These are phyloP conservation scores for Leptopilina drosophilae DNA, from an alignment of 2,888 invertebrate genomes.

Conservation along the genomic window DNA sequence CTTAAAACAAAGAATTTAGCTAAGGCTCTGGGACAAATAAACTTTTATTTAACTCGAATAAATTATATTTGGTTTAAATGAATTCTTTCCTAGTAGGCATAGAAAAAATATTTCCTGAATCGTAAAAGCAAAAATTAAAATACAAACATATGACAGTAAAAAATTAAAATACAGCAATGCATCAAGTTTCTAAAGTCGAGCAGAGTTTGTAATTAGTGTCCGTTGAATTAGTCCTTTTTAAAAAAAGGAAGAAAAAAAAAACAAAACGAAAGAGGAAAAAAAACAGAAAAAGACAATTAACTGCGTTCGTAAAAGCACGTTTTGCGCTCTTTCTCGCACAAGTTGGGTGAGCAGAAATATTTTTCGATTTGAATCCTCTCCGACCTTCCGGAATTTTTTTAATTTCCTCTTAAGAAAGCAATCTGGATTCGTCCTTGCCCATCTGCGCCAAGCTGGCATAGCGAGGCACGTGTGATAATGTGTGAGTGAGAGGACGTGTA, in stretches of 20 bases:
- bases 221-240: neutral
- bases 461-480: constrained; percentile 20
- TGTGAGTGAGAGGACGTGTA: constrained; percentile 27
- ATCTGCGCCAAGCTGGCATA: constrained; percentile 28
- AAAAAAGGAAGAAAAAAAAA: neutral
- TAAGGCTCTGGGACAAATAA: too few species aligned
- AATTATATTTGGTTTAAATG: too few species aligned
- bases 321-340: neutral
- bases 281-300: constrained; percentile 3
- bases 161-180: neutral
- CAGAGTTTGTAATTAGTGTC: neutral
- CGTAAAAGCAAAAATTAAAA: too few species aligned
- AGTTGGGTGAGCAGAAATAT: constrained; percentile 19
- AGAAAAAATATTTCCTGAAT: too few species aligned
- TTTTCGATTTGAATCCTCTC: constrained; percentile 37
- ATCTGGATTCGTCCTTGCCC: constrained; percentile 32
- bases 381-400: constrained; percentile 38
- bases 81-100: too few species aligned
- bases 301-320: constrained; percentile 1
- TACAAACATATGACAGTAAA: neutral
- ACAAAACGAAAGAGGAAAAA: neutral
- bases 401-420: constrained; percentile 36
- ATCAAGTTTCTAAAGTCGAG: too few species aligned
- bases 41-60: too few species aligned
- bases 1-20: too few species aligned